Percentiles rank a stretch among this genome's conserved stretches.
Conservation (phyloP, 2,888 invertebrate species). For the Andrena hattorfiana region DNA sequence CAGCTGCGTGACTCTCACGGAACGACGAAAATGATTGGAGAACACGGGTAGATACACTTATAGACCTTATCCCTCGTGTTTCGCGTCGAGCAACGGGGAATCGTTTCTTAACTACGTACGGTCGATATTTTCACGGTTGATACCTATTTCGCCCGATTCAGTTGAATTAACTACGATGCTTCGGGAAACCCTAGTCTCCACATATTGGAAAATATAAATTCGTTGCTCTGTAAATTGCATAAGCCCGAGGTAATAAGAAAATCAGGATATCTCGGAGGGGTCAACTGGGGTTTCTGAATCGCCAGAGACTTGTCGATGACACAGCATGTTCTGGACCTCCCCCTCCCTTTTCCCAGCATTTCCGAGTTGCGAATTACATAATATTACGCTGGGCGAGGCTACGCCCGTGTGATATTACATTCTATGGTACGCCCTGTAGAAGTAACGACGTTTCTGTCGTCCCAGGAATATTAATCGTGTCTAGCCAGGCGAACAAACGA, state of each 20-base stretch:
- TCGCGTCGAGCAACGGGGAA: not conserved
- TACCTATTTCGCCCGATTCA: not conserved
- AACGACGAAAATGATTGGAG: slow-evolving; percentile 57
- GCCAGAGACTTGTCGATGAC: too few relatives aligned
- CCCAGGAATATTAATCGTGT: slow-evolving; percentile 43
- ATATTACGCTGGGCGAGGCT: not conserved
- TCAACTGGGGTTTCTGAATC: too few relatives aligned
- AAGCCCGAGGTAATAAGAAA: too few relatives aligned
- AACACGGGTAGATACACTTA: slow-evolving; percentile 24
- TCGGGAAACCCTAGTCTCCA: not conserved
- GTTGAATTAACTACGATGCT: not conserved
- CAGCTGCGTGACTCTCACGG: slow-evolving; percentile 71
- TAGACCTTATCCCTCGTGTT: slow-evolving; percentile 1
- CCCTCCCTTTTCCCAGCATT: not conserved
- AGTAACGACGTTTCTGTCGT: slow-evolving; percentile 22
- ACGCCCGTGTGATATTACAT: not conserved
- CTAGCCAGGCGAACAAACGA: slow-evolving; percentile 42
- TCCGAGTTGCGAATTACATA: not conserved
- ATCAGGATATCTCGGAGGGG: too few relatives aligned
- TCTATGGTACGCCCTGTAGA: not conserved
- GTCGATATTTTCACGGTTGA: not conserved
- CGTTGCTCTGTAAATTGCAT: not conserved
- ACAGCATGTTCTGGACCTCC: too few relatives aligned
- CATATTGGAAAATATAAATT: not conserved
- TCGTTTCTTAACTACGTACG: slow-evolving; percentile 15